Base-by-base conservation (phyloP, 2,797 vertebrate genomes). In the Eupleurogrammus muticus region DNA sequence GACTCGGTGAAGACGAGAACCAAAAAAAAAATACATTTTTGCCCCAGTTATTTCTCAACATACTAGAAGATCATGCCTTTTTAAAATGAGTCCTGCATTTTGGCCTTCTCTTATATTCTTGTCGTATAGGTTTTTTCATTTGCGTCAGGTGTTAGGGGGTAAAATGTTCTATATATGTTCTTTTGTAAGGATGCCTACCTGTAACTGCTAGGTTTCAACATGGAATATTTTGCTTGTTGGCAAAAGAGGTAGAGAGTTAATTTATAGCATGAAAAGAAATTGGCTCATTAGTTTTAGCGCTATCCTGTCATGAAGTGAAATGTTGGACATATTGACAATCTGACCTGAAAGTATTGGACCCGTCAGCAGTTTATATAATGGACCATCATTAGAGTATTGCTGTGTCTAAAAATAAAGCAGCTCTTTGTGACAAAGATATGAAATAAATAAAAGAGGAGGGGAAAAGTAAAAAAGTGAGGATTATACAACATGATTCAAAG, bases 351-450 rank as follows among this genome's bases (percentile, higher is more conserved):
- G 38, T 13, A 5, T 40, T 56, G 14, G 11, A 36, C 1, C 11
- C 11, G 9, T 21, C 1, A 1, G 28, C 6, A 44, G 17, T 40
- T 2, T 5, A 52, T 40, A 3, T 5, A 52, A 44, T 58, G 14
- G 6, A 24, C 9, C 13, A 16, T 32, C 14, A 3, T 44, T 32
- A 44, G 12, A 2, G 32, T 10, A 34, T 4, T 32, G 14, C 35
- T 20, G 46, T 52, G 21, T 57, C 47, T 47, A 57, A 58, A 57
- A 63, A 56, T 57, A 46, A 47, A 14, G 5, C 19, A 12, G 35
- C n/a, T 56, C 14, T 28, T 52, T 60, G n/a, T 20, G 10, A 35
- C 16, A 9, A 19, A 54, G 11, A 47, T 40, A 40, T 35, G 12
- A 55, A 40, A 40, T 14, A 16, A 40, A 40, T 40, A 40, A 28